Base-by-base conservation (phyloP, 2,888 invertebrate genomes). In the Lithophane leautieri region DNA sequence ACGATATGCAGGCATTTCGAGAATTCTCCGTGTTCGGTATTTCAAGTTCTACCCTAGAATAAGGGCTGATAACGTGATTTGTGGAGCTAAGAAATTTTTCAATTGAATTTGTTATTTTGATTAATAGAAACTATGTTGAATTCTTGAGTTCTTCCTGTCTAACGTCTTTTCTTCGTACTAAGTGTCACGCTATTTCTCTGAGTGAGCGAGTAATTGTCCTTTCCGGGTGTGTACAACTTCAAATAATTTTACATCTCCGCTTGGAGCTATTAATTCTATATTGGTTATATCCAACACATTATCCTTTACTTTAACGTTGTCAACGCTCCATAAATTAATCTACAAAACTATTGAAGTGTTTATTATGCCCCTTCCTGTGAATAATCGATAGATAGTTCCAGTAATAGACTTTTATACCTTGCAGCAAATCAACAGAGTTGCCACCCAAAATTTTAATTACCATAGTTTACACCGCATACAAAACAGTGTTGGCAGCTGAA, bases 391-490 rank as follows among this genome's bases (percentile, higher is more conserved):
- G 34, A 34, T 34, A 34, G 6, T 34, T 34, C 34, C 28, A 76
- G 44, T 56, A 70, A 61, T 42, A 58, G 25, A 68, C 22, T 80
- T 84, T 42, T 50, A 65, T 65, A 68, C 9, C 47, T 58, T 54
- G 58, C 67, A 68, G 47, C 67, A 69, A 78, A 82, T 86, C 78
- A 83, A 75, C 81, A 69, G 60, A 63, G 70, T 71, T 66, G 65
- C 79, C 68, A 71, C 61, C 81, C 81, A 77, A 88, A 84, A 84
- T 78, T 86, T 86, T 84, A 83, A 84, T 88, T 83, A 84, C 79
- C 79, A 79, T 83, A 94, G 93, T 94, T 93, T 94, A 93, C 92
- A 93, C 92, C 92, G 94, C 91, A 94, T 94, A 93, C 94, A 94
- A 94, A 95, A 93, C 93, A 92, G 91, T 91, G 93, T 92, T 94